phyloP scores from a whole-genome alignment of 1,140 invertebrate species.

The Rhysida immarginata region DNA sequence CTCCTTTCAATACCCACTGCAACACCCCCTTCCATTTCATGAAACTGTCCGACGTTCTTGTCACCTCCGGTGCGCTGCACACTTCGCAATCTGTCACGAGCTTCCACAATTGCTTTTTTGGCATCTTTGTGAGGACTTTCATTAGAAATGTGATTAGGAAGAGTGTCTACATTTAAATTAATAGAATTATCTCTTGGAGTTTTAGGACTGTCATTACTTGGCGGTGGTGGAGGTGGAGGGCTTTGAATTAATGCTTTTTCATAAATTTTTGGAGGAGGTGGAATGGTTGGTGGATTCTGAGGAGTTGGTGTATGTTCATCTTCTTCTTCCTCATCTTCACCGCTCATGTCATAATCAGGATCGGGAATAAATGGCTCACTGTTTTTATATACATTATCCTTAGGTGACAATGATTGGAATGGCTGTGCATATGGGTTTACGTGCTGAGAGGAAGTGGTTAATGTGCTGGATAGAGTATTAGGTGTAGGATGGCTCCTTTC shows the following conservation, averaged over 20 bases:
- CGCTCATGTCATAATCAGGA: conserved; percentile 53
- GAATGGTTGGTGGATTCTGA: neutral
- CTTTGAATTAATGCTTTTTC: neutral
- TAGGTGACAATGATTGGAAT: conserved; percentile 7
- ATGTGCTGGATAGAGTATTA: conserved; percentile 4
- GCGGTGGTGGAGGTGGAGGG: neutral
- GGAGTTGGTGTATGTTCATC: neutral
- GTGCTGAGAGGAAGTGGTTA: neutral
- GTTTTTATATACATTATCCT: neutral
- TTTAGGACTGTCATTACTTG: neutral
- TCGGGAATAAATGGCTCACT: conserved; percentile 59
- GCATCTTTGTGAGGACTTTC: conserved; percentile 6
- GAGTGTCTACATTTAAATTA: no score
- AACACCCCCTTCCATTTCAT: neutral
- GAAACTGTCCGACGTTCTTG: neutral
- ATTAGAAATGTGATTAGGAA: neutral
- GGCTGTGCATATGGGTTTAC: conserved; percentile 15
- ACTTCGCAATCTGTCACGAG: neutral
- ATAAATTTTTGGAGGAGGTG: neutral
- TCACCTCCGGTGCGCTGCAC: neutral
- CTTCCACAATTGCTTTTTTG: conserved; percentile 1
- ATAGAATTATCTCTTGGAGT: neutral
- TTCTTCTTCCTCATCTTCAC: conserved; percentile 16
- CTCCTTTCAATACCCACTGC: neutral
- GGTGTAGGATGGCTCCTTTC: neutral